These are phyloP conservation scores for Rhyacichthys aspro DNA, from an alignment of 2,797 vertebrate genomes.

Conservation along the genomic window DNA sequence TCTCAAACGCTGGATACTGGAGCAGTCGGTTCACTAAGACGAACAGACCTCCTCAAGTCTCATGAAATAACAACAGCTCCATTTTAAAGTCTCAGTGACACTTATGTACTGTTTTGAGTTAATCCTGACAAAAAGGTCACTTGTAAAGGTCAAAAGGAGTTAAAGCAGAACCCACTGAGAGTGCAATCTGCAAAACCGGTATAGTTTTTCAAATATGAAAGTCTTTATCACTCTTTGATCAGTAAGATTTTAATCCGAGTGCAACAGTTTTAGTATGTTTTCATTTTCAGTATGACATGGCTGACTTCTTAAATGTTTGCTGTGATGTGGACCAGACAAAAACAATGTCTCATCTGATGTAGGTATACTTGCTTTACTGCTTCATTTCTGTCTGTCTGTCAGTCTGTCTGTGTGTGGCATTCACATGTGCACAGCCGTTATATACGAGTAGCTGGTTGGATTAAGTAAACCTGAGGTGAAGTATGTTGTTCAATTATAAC, in stretches of 20 bases:
- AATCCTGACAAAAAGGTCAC: conserved; percentile 1
- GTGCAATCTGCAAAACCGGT: conserved; percentile 15
- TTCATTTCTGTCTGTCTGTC: conserved; percentile 5
- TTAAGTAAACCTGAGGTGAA: conserved; percentile 1
- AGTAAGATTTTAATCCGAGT: conserved; percentile 44
- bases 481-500: not conserved
- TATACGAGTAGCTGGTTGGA: no score
- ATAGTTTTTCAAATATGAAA: conserved; percentile 18
- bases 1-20: conserved; percentile 55
- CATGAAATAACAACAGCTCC: not conserved
- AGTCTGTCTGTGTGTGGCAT: not conserved
- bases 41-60: conserved; percentile 5
- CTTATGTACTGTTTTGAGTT: conserved; percentile 1
- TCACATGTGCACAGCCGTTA: no score
- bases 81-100: not conserved
- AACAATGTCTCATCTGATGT: conserved; percentile 55
- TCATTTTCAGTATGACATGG: conserved; percentile 45
- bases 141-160: conserved; percentile 25
- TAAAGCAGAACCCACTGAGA: conserved; percentile 1
- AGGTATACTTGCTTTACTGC: conserved; percentile 30
- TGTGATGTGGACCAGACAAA: conserved; percentile 62
- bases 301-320: conserved; percentile 54
- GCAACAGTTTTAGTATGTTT: conserved; percentile 52
- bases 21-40: conserved; percentile 35
- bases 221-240: conserved; percentile 20